Base-by-base conservation (phyloP, 2,797 vertebrate species). In the Kryptolebias ocellatus region DNA sequence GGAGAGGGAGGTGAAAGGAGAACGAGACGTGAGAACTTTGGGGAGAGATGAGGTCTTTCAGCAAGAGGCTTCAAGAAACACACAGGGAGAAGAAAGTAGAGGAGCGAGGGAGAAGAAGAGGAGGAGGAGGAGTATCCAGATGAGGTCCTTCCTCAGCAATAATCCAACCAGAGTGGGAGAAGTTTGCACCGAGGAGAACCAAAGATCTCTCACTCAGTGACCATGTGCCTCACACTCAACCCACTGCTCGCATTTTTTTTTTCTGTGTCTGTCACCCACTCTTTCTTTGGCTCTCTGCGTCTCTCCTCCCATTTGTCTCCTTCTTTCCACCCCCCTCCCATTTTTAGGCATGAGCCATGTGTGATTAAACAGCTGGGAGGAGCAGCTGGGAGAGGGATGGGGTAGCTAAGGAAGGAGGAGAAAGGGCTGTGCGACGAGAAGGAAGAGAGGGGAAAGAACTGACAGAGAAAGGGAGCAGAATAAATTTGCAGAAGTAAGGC, bases 331-430 rank as follows among this genome's bases (percentile, higher is more conserved):
- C 92, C 81, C 72, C 89, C 93, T 83, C 77, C 91, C 82, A 92
- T 90, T 87, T 92, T 90, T 90, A 83, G 91, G 75, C 92, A 94
- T 93, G 83, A 90, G 94, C 92, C 91, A 92, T 95, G 94, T 94
- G 95, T 93, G 93, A 93, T 90, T 92, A 92, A 93, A 90, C 89
- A 91, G 90, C 89, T 92, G 91, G 90, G 86, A 91, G 86, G 67
- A 91, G 94, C 94, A 92, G 94, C 94, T 89, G 92, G 93, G 86
- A 64, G 78, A 54, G 50, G 66, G 84, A 60, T 55, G 53, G 52
- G 53, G 45, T 29, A 47, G 18, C 49, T n/a, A 52, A 28, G 49
- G 45, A 18, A 53, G 46, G 47, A 66, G 28, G 55, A 60, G 58
- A 56, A 62, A 57, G 42, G 46, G 29, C 0, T 2, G 34, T 4